These are phyloP conservation scores for Tetramorium parvispinum DNA, from an alignment of 1,140 invertebrate genomes.

Conservation along the genomic window DNA sequence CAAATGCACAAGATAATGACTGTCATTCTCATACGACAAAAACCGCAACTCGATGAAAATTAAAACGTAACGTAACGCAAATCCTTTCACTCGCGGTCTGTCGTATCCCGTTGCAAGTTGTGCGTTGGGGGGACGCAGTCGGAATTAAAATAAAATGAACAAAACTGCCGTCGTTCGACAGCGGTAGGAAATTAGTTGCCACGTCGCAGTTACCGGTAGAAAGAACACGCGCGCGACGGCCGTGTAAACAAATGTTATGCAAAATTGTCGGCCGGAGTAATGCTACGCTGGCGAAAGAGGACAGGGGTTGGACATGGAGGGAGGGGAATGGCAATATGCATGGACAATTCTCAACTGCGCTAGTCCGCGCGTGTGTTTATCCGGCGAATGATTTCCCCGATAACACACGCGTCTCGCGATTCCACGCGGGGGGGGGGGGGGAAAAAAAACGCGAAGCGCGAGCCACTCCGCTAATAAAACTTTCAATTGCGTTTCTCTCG, in stretches of 20 bases:
- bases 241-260: constrained; percentile 51
- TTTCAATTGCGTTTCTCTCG: constrained; percentile 62
- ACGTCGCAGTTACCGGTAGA: constrained; percentile 1
- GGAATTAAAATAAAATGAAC: constrained; percentile 24
- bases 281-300: neutral
- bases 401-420: neutral
- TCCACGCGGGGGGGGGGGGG: too few species aligned
- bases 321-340: neutral
- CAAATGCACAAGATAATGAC: neutral
- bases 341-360: constrained; percentile 24
- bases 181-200: constrained; percentile 35
- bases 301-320: neutral
- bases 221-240: constrained; percentile 19
- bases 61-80: neutral
- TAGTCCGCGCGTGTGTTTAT: constrained; percentile 11
- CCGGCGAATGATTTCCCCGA: constrained; percentile 14
- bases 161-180: constrained; percentile 28
- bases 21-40: constrained; percentile 1
- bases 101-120: neutral
- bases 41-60: neutral
- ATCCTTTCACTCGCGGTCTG: neutral
- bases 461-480: constrained; percentile 63
- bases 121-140: neutral
- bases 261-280: constrained; percentile 25
- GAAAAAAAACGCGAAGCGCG: neutral